Conservation (phyloP, 2,888 invertebrate genomes). For the Acanthoscelides obtectus region DNA sequence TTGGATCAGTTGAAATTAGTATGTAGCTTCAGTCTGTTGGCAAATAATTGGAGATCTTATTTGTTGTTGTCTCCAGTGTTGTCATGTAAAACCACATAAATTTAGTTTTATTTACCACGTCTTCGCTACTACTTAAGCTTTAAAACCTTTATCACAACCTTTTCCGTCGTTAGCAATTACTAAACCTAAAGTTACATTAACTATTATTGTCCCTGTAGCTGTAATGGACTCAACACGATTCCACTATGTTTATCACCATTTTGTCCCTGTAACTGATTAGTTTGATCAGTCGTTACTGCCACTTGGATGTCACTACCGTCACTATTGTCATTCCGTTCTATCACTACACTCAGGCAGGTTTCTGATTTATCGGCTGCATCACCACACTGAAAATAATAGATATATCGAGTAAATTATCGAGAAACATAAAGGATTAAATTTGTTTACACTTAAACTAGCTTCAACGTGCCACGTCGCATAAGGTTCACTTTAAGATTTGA, state of each 20-base stretch:
- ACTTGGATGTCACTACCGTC: conserved; percentile 21
- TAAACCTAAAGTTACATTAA: neutral
- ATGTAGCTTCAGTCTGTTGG: too few species aligned
- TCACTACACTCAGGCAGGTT: conserved; percentile 50
- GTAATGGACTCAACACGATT: conserved; percentile 61
- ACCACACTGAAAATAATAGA: conserved; percentile 10
- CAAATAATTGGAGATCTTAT: too few species aligned
- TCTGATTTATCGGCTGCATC: conserved; percentile 45
- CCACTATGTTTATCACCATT: conserved; percentile 47
- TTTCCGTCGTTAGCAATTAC: neutral
- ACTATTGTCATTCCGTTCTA: conserved; percentile 38
- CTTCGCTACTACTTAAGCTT: neutral
- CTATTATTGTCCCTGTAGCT: conserved; percentile 50
- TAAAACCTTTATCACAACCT: neutral
- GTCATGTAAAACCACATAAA: neutral
- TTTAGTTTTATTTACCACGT: too few species aligned
- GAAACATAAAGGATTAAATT: too few species aligned
- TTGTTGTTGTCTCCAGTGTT: too few species aligned
- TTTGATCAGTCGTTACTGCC: neutral
- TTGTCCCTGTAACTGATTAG: neutral
- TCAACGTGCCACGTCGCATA: too few species aligned
- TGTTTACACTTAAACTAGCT: too few species aligned
- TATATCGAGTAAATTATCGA: too few species aligned
- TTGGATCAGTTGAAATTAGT: too few species aligned
- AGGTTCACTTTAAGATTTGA: too few species aligned